These are phyloP conservation scores for Darevskia mixta DNA, from an alignment of 2,797 vertebrate genomes.

Conservation along the genomic window DNA sequence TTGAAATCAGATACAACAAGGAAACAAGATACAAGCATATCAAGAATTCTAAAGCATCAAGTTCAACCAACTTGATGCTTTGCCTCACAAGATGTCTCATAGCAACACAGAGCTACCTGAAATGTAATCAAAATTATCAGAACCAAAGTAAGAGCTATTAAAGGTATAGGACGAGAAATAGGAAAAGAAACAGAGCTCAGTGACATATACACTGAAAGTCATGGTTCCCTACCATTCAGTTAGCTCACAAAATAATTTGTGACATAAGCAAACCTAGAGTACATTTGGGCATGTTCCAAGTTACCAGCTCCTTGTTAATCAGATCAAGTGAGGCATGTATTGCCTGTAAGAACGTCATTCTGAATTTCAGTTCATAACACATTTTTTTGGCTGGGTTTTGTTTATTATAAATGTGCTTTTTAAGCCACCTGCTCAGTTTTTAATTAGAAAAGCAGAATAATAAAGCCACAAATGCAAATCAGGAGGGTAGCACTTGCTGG, in stretches of 20 bases:
- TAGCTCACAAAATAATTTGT: not conserved
- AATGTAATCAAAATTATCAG: not conserved
- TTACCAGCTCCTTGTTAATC: not conserved
- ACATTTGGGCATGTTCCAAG: not conserved
- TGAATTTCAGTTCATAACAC: not conserved
- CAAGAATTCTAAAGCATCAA: too few relatives aligned
- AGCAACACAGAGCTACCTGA: not conserved
- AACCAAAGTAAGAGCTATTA: not conserved
- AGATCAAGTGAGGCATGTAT: not conserved
- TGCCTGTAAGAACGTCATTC: conserved; percentile 1
- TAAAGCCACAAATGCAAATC: not conserved
- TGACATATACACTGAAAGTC: not conserved
- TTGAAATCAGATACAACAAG: too few relatives aligned
- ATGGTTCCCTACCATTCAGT: not conserved
- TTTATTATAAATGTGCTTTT: not conserved
- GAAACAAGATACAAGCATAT: too few relatives aligned
- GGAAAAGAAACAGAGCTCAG: not conserved
- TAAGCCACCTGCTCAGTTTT: not conserved
- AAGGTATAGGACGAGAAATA: not conserved
- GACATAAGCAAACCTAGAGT: not conserved
- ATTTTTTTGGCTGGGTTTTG: not conserved
- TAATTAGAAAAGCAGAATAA: conserved; percentile 8
- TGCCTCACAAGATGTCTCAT: not conserved
- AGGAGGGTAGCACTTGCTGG: not conserved
- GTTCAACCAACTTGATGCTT: not conserved